Base-by-base conservation (phyloP, 2,797 vertebrate genomes). In the Carcharodon carcharias region DNA sequence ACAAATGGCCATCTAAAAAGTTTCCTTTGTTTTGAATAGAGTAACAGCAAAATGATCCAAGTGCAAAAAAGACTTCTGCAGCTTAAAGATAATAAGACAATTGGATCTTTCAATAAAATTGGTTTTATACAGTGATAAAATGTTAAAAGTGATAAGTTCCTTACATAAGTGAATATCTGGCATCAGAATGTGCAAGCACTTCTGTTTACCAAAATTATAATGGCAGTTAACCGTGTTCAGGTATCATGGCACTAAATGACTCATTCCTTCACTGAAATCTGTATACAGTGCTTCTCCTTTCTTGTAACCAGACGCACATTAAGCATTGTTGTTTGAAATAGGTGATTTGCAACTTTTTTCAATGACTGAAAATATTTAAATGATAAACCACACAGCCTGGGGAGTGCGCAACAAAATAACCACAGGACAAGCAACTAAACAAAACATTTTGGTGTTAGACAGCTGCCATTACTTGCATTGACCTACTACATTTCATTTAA, bases 291-390 rank as follows among this genome's bases (percentile, higher is more conserved):
- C 87, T 89, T 54, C 54, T 9, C 4, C 50, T 56, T 58, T 56
- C 85, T 89, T 58, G 26, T 4, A 56, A 56, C 45, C 26, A 89
- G 26, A 89, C 35, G 26, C 50, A 92, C 89, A 23, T 92, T 92
- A n/a, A n/a, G 4, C 35, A 92, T 92, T 92, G 89, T 35, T 58
- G 61, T 63, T 92, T 92, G 58, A 92, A 89, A 56, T 0, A 26
- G 23, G 54, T 58, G 50, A 9, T 50, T 31, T 58, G 9, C 31
- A 23, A n/a, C 21, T 63, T 65, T 65, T 65, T 40, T n/a, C 58
- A 92, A n/a, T 92, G 56, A 92, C 35, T 92, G 89, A 92, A 63
- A 92, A 40, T 26, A 50, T 50, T 45, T 92, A 65, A 92, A 92
- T 1, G 35, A 40, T 9, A 92, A 92, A 63, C 89, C 58, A n/a